Conservation (phyloP, 2,797 vertebrate species). For the Esox masquinongy region DNA sequence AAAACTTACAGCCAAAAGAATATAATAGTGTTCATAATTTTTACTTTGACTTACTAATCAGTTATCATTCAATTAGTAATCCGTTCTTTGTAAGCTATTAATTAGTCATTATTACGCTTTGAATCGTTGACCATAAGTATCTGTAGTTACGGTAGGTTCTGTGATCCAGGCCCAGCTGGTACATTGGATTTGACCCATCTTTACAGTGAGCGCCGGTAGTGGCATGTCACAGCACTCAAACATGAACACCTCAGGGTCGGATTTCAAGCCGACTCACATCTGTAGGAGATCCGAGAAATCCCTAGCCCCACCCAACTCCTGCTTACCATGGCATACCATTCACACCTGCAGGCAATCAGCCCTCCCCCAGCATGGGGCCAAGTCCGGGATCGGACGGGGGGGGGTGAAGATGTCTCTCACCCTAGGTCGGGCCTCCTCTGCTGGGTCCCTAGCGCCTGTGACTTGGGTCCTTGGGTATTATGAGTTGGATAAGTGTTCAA, state of each 20-base stretch:
- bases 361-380: slow-evolving; percentile 22
- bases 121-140: neutral
- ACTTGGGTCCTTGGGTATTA: neutral
- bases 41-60: no score
- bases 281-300: slow-evolving; percentile 38
- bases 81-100: no score
- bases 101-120: no score
- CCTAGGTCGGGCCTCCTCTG: slow-evolving; percentile 32
- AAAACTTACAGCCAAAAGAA: no score
- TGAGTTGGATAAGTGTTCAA: slow-evolving; percentile 48
- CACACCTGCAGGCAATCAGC: slow-evolving; percentile 49
- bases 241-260: slow-evolving; percentile 56
- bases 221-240: slow-evolving; percentile 31
- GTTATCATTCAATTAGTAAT: no score
- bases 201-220: slow-evolving; percentile 20
- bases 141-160: neutral
- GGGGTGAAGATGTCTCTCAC: slow-evolving; percentile 38
- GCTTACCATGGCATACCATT: slow-evolving; percentile 39
- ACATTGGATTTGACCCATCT: neutral
- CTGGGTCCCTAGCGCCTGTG: neutral
- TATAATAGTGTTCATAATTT: no score
- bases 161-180: slow-evolving; percentile 17
- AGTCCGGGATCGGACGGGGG: slow-evolving; percentile 24
- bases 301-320: slow-evolving; percentile 33
- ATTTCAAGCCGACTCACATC: slow-evolving; percentile 30